Conservation (phyloP, 1,140 invertebrate species). For the Bilobella aurantiaca region DNA sequence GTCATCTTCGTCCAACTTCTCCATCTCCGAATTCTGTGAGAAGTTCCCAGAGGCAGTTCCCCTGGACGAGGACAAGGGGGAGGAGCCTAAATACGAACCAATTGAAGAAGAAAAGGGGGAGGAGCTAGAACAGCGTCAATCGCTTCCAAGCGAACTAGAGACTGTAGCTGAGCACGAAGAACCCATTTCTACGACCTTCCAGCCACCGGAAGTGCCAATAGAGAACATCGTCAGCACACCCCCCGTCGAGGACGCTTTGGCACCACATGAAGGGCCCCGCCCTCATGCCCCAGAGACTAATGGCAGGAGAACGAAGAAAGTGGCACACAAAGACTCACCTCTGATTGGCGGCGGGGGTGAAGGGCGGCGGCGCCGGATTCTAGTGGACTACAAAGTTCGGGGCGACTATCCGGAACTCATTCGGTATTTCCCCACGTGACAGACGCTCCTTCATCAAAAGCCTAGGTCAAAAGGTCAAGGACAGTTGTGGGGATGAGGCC, state of each 20-base stretch:
- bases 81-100: neutral
- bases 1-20: slow-evolving; percentile 34
- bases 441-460: slow-evolving; percentile 33
- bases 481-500: neutral
- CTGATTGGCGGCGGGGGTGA: slow-evolving; percentile 24
- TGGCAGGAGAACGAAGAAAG: neutral
- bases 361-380: slow-evolving; percentile 18
- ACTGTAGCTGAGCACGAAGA: too few relatives aligned
- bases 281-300: neutral
- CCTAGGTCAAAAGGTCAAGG: slow-evolving; percentile 13
- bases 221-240: neutral
- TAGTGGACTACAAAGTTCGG: slow-evolving; percentile 26
- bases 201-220: neutral
- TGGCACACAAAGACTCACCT: slow-evolving; percentile 21
- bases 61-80: neutral
- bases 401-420: slow-evolving; percentile 33
- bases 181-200: too few relatives aligned
- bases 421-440: slow-evolving; percentile 33
- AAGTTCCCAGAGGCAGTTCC: slow-evolving; percentile 20
- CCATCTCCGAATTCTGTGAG: slow-evolving; percentile 34
- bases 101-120: neutral
- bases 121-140: neutral
- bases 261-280: too few relatives aligned
- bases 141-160: neutral
- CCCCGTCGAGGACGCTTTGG: neutral